phyloP scores from a whole-genome alignment of 1,140 invertebrate species.

The Drosophila simulans region DNA sequence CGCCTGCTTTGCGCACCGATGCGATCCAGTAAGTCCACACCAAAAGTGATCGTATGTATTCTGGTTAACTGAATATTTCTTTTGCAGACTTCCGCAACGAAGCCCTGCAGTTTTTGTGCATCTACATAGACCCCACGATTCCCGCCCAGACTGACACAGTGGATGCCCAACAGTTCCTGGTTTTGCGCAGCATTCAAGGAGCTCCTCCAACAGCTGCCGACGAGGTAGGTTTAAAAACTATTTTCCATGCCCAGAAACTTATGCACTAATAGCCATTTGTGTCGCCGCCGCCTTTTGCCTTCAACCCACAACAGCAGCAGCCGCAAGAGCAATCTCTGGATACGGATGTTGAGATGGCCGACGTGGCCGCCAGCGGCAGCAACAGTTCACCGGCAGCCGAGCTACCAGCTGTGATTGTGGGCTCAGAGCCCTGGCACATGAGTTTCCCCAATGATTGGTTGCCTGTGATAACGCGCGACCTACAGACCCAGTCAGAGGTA shows the following conservation, averaged over 20 bases:
- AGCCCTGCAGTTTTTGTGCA: slow-evolving; percentile 65
- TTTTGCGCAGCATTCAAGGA: slow-evolving; percentile 47
- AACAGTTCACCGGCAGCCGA: slow-evolving; percentile 36
- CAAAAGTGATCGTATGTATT: no score
- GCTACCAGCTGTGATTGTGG: slow-evolving; percentile 85
- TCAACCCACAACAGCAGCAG: slow-evolving; percentile 32
- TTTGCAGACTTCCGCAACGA: slow-evolving; percentile 67
- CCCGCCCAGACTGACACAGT: slow-evolving; percentile 52
- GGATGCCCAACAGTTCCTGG: slow-evolving; percentile 75
- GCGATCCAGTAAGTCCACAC: slow-evolving; percentile 43
- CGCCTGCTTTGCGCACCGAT: slow-evolving; percentile 49
- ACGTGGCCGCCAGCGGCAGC: slow-evolving; percentile 43
- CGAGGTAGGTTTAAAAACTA: slow-evolving; percentile 34
- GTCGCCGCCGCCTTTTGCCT: slow-evolving; percentile 42
- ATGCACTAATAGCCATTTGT: slow-evolving; percentile 56
- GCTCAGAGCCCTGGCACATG: slow-evolving; percentile 87
- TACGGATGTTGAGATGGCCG: slow-evolving; percentile 74
- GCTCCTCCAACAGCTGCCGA: slow-evolving; percentile 3
- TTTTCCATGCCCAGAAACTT: background rate
- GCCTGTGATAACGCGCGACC: slow-evolving; percentile 91
- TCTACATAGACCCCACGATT: slow-evolving; percentile 63
- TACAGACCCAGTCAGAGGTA: slow-evolving; percentile 87
- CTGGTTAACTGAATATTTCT: background rate
- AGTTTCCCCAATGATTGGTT: slow-evolving; percentile 90
- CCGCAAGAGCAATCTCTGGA: slow-evolving; percentile 35